Conservation (phyloP, 2,797 vertebrate species). For the Podargus strigoides region DNA sequence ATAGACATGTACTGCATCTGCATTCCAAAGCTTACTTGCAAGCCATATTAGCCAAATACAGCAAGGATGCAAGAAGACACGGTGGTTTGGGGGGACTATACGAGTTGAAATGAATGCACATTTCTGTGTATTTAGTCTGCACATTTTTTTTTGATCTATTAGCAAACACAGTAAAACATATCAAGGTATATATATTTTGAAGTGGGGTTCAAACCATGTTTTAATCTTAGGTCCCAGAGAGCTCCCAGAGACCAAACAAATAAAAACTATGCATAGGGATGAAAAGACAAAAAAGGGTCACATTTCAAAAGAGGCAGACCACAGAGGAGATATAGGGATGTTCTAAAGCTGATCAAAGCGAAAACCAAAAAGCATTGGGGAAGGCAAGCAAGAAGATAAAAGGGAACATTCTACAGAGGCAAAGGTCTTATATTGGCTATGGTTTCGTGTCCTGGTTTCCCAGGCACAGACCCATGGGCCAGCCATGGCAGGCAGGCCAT, state of each 20-base stretch:
- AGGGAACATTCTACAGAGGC: not conserved
- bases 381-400: not conserved
- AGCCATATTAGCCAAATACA: not conserved
- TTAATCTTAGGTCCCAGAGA: not conserved
- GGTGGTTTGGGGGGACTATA: not conserved
- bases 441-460: no score
- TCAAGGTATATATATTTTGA: not conserved
- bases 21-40: not conserved
- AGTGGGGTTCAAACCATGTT: not conserved
- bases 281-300: not conserved
- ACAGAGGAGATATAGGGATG: not conserved
- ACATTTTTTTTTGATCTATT: not conserved
- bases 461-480: no score
- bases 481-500: no score
- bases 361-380: not conserved
- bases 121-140: not conserved
- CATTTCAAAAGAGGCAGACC: not conserved
- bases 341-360: not conserved
- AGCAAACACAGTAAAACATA: not conserved
- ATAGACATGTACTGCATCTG: not conserved
- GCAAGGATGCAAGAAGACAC: not conserved
- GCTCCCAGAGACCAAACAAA: not conserved
- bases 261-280: rapidly evolving
- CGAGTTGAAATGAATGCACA: not conserved
- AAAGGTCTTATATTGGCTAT: not conserved